phyloP scores from a whole-genome alignment of 2,113 vertebrate genomes.

The Falcunculus frontatus region DNA sequence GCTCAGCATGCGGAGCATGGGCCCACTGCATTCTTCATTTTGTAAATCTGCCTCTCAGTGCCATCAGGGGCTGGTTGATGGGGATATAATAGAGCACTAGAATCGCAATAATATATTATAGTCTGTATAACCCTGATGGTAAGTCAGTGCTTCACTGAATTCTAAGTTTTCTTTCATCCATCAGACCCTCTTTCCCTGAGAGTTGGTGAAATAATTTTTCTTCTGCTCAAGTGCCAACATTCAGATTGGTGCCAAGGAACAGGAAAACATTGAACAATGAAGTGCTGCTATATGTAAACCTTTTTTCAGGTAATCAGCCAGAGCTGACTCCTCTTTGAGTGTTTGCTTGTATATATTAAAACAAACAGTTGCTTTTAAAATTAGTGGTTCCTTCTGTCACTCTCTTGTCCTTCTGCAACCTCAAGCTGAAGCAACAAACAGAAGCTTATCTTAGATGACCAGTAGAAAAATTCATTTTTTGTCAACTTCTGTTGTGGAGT shows the following conservation, averaged over 20 bases:
- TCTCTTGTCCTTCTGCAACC: neutral
- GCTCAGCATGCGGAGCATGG: accelerated
- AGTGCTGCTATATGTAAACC: neutral
- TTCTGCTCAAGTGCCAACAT: neutral
- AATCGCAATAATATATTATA: accelerated
- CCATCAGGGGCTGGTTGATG: neutral
- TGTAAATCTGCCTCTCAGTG: neutral
- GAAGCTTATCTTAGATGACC: neutral
- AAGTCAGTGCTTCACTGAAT: neutral
- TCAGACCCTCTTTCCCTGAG: neutral
- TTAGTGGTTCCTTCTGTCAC: neutral
- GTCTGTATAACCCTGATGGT: neutral
- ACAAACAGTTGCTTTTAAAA: neutral
- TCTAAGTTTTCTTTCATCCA: neutral
- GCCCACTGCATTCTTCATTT: neutral
- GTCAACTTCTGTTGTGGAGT: neutral
- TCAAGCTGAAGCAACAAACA: neutral
- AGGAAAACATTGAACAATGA: neutral
- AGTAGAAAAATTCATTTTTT: neutral
- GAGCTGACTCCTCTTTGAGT: neutral
- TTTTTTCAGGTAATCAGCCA: neutral
- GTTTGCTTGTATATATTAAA: conserved; percentile 10
- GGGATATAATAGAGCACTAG: neutral
- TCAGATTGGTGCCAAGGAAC: neutral
- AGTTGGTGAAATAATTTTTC: neutral